Percentiles rank a stretch among this genome's conserved stretches.
Conservation (phyloP, 2,888 invertebrate species). For the Amorpha juglandis region DNA sequence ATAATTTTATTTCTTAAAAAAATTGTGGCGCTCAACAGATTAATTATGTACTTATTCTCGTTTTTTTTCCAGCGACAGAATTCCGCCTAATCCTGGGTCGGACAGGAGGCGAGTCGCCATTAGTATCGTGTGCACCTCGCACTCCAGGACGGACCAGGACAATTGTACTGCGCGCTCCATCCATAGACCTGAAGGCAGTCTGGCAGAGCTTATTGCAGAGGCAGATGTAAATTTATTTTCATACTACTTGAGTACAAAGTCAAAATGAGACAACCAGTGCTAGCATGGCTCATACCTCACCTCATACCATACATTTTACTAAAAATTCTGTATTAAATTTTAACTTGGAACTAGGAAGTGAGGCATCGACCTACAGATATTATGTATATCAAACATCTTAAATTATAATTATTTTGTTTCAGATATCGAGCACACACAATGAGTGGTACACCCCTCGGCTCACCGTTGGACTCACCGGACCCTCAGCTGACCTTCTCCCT, state of each 20-base stretch:
- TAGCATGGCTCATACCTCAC: no score
- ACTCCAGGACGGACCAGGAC: conserved; percentile 88
- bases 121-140: conserved; percentile 89
- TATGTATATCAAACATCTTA: no score
- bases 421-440: conserved; percentile 93
- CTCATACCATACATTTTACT: no score
- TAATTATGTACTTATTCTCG: background rate
- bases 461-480: conserved; percentile 93
- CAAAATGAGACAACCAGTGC: no score
- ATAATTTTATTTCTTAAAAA: no score
- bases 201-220: conserved; percentile 95
- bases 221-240: conserved; percentile 88
- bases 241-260: no score
- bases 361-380: no score
- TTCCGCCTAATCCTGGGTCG: conserved; percentile 91
- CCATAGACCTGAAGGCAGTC: conserved; percentile 93
- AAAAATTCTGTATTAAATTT: no score
- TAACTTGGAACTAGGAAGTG: no score
- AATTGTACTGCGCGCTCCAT: conserved; percentile 91
- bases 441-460: conserved; percentile 90
- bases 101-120: conserved; percentile 88
- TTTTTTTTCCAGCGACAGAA: conserved; percentile 87
- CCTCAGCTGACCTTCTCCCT: conserved; percentile 87
- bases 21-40: no score
- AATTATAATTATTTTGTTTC: conserved; percentile 46